These are phyloP conservation scores for Chinchilla lanigera DNA, from an alignment of 2,113 vertebrate genomes.

Conservation along the genomic window DNA sequence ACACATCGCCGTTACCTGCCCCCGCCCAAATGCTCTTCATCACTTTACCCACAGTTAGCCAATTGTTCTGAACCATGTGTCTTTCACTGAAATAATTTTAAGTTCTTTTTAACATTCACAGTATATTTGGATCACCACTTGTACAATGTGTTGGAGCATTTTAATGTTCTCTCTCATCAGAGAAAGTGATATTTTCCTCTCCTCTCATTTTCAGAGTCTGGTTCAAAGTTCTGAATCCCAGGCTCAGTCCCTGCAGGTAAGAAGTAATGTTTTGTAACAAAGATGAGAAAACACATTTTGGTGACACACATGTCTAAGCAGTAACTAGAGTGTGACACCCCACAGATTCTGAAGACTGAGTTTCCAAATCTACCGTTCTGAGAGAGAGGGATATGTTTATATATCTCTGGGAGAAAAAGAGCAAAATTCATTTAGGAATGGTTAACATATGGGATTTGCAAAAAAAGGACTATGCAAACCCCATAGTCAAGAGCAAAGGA, in stretches of 20 bases:
- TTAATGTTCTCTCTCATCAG: background rate
- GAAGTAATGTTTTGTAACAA: background rate
- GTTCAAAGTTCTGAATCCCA: background rate
- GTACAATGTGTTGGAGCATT: background rate
- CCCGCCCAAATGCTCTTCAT: background rate
- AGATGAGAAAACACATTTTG: background rate
- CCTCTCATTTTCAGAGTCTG: slow-evolving; percentile 13
- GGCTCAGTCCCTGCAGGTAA: background rate
- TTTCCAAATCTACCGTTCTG: background rate
- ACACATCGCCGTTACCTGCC: background rate
- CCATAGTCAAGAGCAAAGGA: background rate
- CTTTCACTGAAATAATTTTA: background rate
- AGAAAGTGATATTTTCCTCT: background rate
- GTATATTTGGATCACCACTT: background rate
- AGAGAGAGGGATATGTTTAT: background rate
- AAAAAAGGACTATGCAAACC: background rate
- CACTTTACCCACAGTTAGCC: background rate
- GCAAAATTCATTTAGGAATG: slow-evolving; percentile 4
- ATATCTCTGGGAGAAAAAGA: background rate
- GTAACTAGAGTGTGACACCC: background rate
- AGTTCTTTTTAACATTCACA: background rate
- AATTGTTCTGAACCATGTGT: background rate
- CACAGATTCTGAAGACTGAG: background rate
- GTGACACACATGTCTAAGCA: background rate
- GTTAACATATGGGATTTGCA: background rate